These are phyloP conservation scores for Petroica traversi DNA, from an alignment of 2,113 vertebrate genomes.

Conservation along the genomic window DNA sequence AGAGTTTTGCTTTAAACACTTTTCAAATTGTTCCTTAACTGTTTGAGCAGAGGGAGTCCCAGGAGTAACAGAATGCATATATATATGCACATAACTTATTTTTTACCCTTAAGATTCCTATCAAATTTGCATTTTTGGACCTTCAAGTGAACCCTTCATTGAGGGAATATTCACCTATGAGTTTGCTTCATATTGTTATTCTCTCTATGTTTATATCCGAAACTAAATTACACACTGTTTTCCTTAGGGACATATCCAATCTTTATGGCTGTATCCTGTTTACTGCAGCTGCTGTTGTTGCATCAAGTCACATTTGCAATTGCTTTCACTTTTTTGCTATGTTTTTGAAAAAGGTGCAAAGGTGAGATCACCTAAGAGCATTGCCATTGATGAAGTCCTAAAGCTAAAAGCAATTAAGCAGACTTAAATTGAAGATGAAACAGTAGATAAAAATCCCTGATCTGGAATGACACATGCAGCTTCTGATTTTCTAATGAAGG, in stretches of 20 bases:
- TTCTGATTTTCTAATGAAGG: constrained; percentile 4
- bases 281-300: background rate
- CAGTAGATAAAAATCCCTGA: constrained; percentile 18
- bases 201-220: background rate
- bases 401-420: constrained; percentile 13
- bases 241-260: constrained; percentile 8
- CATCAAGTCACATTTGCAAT: constrained; percentile 1
- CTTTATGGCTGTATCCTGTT: background rate
- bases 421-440: constrained; percentile 29
- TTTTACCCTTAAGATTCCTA: constrained; percentile 28
- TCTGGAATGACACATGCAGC: background rate
- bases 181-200: constrained; percentile 1
- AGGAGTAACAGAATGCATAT: background rate
- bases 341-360: background rate
- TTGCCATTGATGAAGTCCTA: constrained; percentile 3
- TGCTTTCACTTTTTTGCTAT: background rate
- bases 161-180: background rate
- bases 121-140: constrained; percentile 40
- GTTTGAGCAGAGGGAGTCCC: background rate
- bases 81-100: background rate
- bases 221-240: constrained; percentile 31
- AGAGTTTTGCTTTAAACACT: background rate
- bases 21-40: background rate
- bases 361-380: background rate
- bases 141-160: background rate